Conservation (phyloP, 2,113 vertebrate species). For the Chinchilla lanigera region DNA sequence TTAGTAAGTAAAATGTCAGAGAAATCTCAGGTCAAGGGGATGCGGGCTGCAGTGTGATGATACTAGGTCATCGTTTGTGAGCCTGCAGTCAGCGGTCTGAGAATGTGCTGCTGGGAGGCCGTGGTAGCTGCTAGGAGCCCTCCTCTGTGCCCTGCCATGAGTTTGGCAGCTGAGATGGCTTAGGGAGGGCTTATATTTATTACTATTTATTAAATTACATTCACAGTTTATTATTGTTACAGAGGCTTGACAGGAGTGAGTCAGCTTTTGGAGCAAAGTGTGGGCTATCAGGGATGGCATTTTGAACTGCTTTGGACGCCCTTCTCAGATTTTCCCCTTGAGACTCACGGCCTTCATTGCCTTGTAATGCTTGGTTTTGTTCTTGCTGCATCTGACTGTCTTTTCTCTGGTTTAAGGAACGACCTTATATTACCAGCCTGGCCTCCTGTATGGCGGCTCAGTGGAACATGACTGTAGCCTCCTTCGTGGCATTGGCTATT, state of each 20-base stretch:
- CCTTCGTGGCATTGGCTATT: constrained; percentile 95
- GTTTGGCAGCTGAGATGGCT: background rate
- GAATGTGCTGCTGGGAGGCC: background rate
- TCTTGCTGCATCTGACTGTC: background rate
- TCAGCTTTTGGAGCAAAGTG: constrained; percentile 63
- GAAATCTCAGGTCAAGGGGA: background rate
- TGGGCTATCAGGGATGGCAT: constrained; percentile 45
- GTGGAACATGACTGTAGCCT: constrained; percentile 95
- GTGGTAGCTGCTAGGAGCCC: background rate
- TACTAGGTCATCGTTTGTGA: background rate
- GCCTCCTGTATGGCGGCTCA: constrained; percentile 91
- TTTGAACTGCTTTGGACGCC: constrained; percentile 55
- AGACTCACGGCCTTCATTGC: background rate
- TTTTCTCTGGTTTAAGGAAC: constrained; percentile 88
- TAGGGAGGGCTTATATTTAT: constrained; percentile 48
- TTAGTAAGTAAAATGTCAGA: background rate
- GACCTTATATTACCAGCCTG: constrained; percentile 95
- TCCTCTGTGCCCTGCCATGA: background rate
- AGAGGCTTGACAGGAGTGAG: constrained; percentile 54
- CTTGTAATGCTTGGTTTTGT: background rate
- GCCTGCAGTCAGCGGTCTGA: background rate
- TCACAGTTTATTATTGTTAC: constrained; percentile 61
- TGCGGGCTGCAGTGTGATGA: background rate
- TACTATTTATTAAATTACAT: constrained; percentile 64
- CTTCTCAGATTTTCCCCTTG: constrained; percentile 40